These are phyloP conservation scores for Oxycera nigricornis DNA, from an alignment of 2,888 invertebrate species.

Conservation along the genomic window DNA sequence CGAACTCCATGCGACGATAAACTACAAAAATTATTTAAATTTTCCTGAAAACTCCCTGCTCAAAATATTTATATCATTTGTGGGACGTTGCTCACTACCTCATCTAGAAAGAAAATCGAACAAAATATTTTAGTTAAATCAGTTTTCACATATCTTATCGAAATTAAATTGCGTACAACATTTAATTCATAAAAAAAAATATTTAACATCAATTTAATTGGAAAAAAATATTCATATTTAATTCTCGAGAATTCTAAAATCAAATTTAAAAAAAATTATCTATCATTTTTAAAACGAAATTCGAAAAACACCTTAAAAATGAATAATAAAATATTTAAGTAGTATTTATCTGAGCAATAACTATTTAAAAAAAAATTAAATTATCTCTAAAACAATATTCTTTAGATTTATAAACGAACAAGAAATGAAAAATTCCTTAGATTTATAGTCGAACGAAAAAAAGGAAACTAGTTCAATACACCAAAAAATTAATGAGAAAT, in stretches of 20 bases:
- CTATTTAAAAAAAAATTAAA: background rate
- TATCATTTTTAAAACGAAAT: background rate
- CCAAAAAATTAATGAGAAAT: constrained; percentile 14
- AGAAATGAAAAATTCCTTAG: background rate
- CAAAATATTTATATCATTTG: too few relatives aligned
- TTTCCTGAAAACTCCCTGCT: too few relatives aligned
- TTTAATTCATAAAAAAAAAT: background rate
- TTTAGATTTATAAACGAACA: background rate
- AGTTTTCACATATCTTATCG: background rate
- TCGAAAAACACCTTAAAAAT: background rate
- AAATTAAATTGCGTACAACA: background rate
- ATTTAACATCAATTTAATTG: too few relatives aligned
- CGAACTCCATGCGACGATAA: too few relatives aligned
- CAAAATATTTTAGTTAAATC: background rate
- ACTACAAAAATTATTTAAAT: too few relatives aligned
- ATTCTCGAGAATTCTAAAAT: too few relatives aligned
- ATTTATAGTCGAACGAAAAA: background rate
- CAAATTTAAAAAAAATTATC: background rate
- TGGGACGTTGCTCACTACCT: too few relatives aligned
- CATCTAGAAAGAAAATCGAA: background rate
- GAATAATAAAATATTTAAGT: background rate
- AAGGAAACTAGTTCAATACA: background rate
- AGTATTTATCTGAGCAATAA: constrained; percentile 4
- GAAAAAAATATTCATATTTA: too few relatives aligned
- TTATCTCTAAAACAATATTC: too few relatives aligned